Evolutionary conservation across 2,113 vertebrate genomes (phyloP).

Genomic region (Cyphomyrus discorhynchus): DNA sequence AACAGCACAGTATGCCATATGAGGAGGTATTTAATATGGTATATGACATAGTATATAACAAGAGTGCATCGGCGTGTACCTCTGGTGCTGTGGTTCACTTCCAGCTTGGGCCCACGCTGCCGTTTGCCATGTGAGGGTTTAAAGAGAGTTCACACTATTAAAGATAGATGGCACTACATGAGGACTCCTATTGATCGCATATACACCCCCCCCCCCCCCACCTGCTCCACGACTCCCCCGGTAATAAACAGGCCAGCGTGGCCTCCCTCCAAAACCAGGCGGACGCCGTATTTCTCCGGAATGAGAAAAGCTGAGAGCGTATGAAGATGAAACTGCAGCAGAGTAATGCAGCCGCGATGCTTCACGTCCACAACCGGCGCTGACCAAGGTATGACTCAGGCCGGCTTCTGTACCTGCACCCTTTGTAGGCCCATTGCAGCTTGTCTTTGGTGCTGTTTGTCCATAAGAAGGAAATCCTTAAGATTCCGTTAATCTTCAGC

Average conservation of each 20-base stretch:
- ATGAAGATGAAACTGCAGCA: conserved; percentile 17
- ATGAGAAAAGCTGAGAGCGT: conserved; percentile 19
- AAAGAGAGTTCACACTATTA: conserved; percentile 46
- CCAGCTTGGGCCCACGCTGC: background rate
- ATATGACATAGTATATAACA: background rate
- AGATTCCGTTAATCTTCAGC: background rate
- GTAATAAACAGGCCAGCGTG: conserved; percentile 54
- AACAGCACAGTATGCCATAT: background rate
- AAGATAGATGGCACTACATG: conserved; percentile 53
- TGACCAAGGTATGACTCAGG: background rate
- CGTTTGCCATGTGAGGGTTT: conserved; percentile 36
- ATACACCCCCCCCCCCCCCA: conserved; percentile 33
- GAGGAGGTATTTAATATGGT: background rate
- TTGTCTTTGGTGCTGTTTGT: background rate
- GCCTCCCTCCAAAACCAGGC: conserved; percentile 13
- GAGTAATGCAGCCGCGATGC: conserved; percentile 11
- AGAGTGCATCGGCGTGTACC: background rate
- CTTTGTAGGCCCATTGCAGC: background rate
- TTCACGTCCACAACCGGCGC: background rate
- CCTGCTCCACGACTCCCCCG: conserved; percentile 38
- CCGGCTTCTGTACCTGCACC: background rate
- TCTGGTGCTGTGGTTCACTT: background rate
- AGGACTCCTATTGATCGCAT: conserved; percentile 51
- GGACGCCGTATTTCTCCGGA: conserved; percentile 43
- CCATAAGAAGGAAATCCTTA: background rate